phyloP scores from a whole-genome alignment of 1,140 invertebrate genomes.

The Zophobas morio region DNA sequence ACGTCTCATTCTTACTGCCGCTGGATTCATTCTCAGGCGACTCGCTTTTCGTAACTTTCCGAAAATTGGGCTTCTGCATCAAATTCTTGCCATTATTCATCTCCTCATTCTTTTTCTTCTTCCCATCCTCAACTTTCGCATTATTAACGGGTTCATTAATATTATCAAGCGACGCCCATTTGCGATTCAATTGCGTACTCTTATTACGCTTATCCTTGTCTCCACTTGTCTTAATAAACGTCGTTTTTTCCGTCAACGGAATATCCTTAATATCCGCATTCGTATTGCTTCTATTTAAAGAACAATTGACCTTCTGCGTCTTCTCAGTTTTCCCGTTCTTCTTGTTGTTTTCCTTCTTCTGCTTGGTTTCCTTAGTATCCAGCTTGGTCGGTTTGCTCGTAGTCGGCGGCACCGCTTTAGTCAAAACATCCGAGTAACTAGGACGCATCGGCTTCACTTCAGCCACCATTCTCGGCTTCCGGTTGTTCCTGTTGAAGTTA shows the following conservation, averaged over 20 bases:
- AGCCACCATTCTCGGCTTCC: slow-evolving; percentile 83
- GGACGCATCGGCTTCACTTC: slow-evolving; percentile 89
- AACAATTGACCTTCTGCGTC: slow-evolving; percentile 67
- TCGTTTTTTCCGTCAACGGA: slow-evolving; percentile 56
- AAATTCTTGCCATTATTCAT: slow-evolving; percentile 65
- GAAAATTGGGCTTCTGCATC: slow-evolving; percentile 58
- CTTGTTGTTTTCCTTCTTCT: slow-evolving; percentile 66
- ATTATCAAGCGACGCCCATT: slow-evolving; percentile 74
- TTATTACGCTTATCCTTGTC: slow-evolving; percentile 54
- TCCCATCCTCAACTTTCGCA: slow-evolving; percentile 59
- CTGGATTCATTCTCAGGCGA: slow-evolving; percentile 57
- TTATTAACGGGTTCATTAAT: slow-evolving; percentile 68
- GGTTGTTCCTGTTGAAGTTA: slow-evolving; percentile 68
- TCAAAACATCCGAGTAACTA: slow-evolving; percentile 85
- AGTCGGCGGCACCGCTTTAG: slow-evolving; percentile 72
- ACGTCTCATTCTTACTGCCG: slow-evolving; percentile 60
- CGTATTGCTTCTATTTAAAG: slow-evolving; percentile 61
- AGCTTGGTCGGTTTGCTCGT: slow-evolving; percentile 67
- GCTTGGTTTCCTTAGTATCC: slow-evolving; percentile 67
- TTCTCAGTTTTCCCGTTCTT: slow-evolving; percentile 67
- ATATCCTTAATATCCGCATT: slow-evolving; percentile 65
- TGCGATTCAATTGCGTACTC: slow-evolving; percentile 69
- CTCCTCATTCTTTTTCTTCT: slow-evolving; percentile 68
- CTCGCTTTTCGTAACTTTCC: slow-evolving; percentile 66
- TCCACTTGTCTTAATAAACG: slow-evolving; percentile 57